Conservation (phyloP, 1,140 invertebrate genomes). For the Drosophila kohkoa region DNA sequence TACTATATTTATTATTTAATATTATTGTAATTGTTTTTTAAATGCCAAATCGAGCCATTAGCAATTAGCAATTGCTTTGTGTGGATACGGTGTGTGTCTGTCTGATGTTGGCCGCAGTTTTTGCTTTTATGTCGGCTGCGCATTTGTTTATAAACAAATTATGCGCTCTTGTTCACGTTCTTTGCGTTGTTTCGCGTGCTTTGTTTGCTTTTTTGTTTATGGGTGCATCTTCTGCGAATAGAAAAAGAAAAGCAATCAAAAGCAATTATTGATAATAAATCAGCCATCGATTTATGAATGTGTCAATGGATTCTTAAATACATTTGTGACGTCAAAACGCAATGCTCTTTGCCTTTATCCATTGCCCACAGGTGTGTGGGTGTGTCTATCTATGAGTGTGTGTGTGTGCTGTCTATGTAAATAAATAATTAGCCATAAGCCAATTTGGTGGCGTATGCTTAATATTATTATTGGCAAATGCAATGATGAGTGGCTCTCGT, state of each 20-base stretch:
- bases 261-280: slow-evolving; percentile 79
- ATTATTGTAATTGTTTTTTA: slow-evolving; percentile 73
- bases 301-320: slow-evolving; percentile 73
- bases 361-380: slow-evolving; percentile 16
- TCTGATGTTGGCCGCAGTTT: slow-evolving; percentile 42
- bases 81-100: neutral
- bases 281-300: slow-evolving; percentile 77
- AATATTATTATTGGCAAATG: slow-evolving; percentile 47
- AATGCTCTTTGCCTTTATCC: neutral
- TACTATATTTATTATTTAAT: slow-evolving; percentile 62
- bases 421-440: slow-evolving; percentile 70
- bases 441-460: slow-evolving; percentile 65
- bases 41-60: slow-evolving; percentile 44
- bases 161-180: slow-evolving; percentile 31
- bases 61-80: slow-evolving; percentile 32
- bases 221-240: slow-evolving; percentile 43
- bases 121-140: slow-evolving; percentile 70
- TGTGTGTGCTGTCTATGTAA: slow-evolving; percentile 45
- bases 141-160: slow-evolving; percentile 78
- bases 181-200: slow-evolving; percentile 20
- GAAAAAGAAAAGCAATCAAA: slow-evolving; percentile 65
- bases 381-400: neutral
- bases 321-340: slow-evolving; percentile 65
- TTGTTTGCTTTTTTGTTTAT: slow-evolving; percentile 41
- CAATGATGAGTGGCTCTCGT: slow-evolving; percentile 33